Evolutionary conservation across 2,113 vertebrate genomes (phyloP).

Genomic region (Pandion haliaetus): DNA sequence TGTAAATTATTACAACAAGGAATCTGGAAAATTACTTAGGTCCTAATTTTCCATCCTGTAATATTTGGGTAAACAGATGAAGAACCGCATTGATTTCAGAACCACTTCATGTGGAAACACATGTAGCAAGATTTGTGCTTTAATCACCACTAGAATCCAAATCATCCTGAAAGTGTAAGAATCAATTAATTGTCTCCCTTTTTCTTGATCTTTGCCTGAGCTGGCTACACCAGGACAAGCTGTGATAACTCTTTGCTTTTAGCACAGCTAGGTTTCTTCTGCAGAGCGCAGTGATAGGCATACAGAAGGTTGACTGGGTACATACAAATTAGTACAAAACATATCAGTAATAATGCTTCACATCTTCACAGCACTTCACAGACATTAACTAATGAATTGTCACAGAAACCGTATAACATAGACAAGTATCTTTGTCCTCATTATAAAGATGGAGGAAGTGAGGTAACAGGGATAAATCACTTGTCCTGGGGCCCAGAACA

Average conservation of each 20-base stretch:
- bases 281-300: not conserved
- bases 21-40: not conserved
- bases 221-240: not conserved
- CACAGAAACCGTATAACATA: not conserved
- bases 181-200: not conserved
- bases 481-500: not conserved
- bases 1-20: not conserved
- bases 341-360: not conserved
- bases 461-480: not conserved
- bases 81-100: not conserved
- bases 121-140: not conserved
- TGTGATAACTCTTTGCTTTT: not conserved
- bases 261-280: not conserved
- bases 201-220: not conserved
- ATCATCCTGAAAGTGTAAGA: not conserved
- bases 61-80: not conserved
- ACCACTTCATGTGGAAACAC: not conserved
- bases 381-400: constrained; percentile 35
- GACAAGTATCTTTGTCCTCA: not conserved
- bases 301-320: not conserved
- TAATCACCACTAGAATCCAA: not conserved
- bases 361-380: not conserved
- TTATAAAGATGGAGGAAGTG: not conserved
- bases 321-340: not conserved
- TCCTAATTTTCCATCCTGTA: not conserved